Conservation (phyloP, 2,797 vertebrate genomes). For the Notolepis coatsorum region DNA sequence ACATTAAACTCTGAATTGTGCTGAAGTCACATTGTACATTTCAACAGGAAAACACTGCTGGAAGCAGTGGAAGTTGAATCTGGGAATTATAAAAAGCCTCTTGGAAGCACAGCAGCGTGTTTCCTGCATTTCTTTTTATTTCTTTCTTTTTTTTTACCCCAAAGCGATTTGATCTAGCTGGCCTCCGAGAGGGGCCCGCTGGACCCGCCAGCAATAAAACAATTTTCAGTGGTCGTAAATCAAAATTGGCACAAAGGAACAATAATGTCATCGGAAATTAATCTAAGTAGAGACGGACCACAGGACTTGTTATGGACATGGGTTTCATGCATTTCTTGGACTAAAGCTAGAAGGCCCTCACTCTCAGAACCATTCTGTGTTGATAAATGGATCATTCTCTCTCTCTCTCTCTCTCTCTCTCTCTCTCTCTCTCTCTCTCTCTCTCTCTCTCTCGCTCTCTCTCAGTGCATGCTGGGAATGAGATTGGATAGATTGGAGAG, state of each 20-base stretch:
- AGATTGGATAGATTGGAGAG: too few relatives aligned
- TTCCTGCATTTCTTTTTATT: constrained; percentile 17
- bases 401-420: constrained; percentile 4
- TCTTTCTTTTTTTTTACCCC: background rate
- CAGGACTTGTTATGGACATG: constrained; percentile 21
- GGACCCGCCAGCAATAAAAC: constrained; percentile 33
- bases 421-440: background rate
- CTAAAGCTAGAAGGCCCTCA: constrained; percentile 30
- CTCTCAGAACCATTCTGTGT: too few relatives aligned
- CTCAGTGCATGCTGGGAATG: too few relatives aligned
- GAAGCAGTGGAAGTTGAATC: background rate
- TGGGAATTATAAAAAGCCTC: constrained; percentile 3
- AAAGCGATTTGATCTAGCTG: constrained; percentile 41
- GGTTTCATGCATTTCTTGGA: constrained; percentile 23
- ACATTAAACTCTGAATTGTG: background rate
- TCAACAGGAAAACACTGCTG: background rate
- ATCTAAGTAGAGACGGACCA: constrained; percentile 31
- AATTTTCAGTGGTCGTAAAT: constrained; percentile 33
- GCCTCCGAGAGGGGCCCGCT: constrained; percentile 25
- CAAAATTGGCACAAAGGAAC: constrained; percentile 32
- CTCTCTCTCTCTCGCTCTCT: too few relatives aligned
- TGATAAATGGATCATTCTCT: constrained; percentile 30
- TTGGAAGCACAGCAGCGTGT: constrained; percentile 19
- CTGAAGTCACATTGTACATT: background rate
- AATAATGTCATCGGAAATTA: constrained; percentile 47